These are phyloP conservation scores for Microtus montanus DNA, from an alignment of 2,113 vertebrate genomes.

Conservation along the genomic window DNA sequence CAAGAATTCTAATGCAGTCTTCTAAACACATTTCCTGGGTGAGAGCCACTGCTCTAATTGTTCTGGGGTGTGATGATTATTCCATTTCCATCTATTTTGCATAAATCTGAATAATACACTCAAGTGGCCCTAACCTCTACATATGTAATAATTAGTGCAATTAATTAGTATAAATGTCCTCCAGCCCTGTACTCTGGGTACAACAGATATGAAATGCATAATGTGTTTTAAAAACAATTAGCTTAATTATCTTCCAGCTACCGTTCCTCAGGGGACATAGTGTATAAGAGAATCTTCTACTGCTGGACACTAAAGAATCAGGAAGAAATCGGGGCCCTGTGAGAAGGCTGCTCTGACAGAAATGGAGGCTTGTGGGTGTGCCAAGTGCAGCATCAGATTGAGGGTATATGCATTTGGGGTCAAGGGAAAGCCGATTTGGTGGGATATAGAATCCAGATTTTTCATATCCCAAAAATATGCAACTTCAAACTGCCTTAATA, in stretches of 20 bases:
- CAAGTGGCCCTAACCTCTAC: conserved; percentile 33
- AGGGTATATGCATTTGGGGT: not conserved
- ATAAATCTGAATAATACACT: conserved; percentile 67
- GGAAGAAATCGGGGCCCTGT: not conserved
- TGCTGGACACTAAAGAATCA: not conserved
- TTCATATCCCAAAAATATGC: not conserved
- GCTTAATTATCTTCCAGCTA: conserved; percentile 24
- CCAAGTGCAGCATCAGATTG: not conserved
- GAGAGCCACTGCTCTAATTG: conserved; percentile 41
- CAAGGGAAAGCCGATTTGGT: not conserved
- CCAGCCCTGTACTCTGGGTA: conserved; percentile 10
- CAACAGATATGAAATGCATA: not conserved
- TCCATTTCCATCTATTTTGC: conserved; percentile 50
- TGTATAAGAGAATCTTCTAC: not conserved
- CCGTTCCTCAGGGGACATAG: not conserved
- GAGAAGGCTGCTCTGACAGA: not conserved
- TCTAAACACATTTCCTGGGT: conserved; percentile 42
- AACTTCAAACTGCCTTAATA: not conserved
- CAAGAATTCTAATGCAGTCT: conserved; percentile 47
- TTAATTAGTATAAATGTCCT: conserved; percentile 61
- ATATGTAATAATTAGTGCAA: conserved; percentile 65
- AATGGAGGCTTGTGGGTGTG: not conserved
- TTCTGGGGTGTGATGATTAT: conserved; percentile 26
- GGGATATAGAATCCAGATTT: not conserved
- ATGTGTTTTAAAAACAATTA: conserved; percentile 3